Evolutionary conservation across 2,113 vertebrate species (phyloP).

Genomic region (Panurus biarmicus): DNA sequence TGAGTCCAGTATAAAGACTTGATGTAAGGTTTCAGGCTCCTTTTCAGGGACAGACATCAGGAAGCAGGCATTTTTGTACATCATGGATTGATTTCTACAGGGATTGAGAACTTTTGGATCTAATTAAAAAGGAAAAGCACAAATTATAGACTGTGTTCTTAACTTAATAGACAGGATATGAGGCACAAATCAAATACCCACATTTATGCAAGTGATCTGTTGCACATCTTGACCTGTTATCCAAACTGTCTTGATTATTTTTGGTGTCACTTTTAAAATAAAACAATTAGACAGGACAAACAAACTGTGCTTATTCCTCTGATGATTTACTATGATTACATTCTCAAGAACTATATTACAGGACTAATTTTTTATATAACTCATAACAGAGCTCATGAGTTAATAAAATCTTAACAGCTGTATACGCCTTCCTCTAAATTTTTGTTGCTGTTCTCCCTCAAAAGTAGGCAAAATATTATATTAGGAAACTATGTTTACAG

Average conservation of each 20-base stretch:
- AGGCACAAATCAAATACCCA: background rate
- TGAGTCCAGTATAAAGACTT: background rate
- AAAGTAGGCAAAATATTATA: background rate
- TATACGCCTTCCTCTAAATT: background rate
- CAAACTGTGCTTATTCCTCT: background rate
- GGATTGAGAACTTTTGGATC: background rate
- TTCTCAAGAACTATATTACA: background rate
- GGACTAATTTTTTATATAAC: background rate
- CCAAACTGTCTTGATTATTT: background rate
- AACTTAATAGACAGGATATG: background rate
- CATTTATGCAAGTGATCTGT: background rate
- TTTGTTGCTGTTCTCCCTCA: rapidly evolving
- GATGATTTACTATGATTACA: background rate
- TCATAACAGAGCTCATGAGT: background rate
- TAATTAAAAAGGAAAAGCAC: background rate
- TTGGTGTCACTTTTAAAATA: background rate
- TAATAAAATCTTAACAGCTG: background rate
- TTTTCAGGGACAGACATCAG: background rate
- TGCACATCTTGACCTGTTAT: background rate
- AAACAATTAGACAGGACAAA: background rate
- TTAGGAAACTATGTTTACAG: background rate
- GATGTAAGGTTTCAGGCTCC: background rate
- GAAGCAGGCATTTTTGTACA: background rate
- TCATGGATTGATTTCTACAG: background rate
- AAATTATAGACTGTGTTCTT: background rate